Conservation (phyloP, 2,113 vertebrate species). For the Malurus cyaneus region DNA sequence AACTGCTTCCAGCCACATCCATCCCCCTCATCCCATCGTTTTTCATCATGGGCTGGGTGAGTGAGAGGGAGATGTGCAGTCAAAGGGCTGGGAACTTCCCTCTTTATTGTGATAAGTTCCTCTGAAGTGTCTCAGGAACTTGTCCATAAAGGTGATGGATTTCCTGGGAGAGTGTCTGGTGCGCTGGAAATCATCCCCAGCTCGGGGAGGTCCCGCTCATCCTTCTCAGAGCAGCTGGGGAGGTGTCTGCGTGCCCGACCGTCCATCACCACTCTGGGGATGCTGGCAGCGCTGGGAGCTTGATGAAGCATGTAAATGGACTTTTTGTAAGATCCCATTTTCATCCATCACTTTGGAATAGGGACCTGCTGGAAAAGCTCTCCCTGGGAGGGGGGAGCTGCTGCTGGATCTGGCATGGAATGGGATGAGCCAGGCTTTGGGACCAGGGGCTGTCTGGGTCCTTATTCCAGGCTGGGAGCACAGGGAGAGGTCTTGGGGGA, state of each 20-base stretch:
- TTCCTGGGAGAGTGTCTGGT: background rate
- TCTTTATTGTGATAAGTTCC: conserved; percentile 27
- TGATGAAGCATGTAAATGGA: conserved; percentile 57
- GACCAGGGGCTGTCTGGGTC: background rate
- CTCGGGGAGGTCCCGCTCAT: conserved; percentile 20
- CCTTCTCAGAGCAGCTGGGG: conserved; percentile 41
- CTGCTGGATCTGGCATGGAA: background rate
- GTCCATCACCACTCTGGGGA: background rate
- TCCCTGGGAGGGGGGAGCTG: background rate
- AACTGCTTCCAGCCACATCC: background rate
- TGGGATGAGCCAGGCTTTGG: background rate
- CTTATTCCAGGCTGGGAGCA: background rate
- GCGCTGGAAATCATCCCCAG: conserved; percentile 25
- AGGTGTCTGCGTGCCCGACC: conserved; percentile 19
- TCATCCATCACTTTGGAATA: conserved; percentile 10
- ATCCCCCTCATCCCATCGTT: background rate
- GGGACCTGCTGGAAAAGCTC: background rate
- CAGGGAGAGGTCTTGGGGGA: background rate
- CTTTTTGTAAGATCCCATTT: conserved; percentile 15
- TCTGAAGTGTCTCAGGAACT: conserved; percentile 9
- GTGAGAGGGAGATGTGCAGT: background rate
- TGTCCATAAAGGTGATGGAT: conserved; percentile 53
- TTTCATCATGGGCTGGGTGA: background rate
- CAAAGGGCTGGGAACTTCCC: background rate
- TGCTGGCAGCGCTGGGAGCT: background rate